Conservation (phyloP, 2,113 vertebrate species). For the Orycteropus afer region DNA sequence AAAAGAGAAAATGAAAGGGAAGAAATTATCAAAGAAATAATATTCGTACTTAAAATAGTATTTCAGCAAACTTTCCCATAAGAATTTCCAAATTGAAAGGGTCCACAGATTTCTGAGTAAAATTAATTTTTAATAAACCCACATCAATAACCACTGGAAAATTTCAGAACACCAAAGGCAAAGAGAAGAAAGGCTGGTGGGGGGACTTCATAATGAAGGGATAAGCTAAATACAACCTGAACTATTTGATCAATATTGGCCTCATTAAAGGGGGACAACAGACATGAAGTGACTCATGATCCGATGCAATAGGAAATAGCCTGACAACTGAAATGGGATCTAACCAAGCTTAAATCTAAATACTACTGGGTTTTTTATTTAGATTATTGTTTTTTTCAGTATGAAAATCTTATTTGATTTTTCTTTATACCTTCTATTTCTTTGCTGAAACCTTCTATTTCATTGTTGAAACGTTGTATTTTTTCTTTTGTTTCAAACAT, state of each 20-base stretch:
- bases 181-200: not conserved
- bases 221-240: not conserved
- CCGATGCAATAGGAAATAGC: not conserved
- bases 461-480: not conserved
- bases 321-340: slow-evolving; percentile 5
- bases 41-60: too few relatives aligned
- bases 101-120: not conserved
- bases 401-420: not conserved
- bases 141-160: slow-evolving; percentile 6
- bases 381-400: not conserved
- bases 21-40: slow-evolving; percentile 44
- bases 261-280: not conserved
- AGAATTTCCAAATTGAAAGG: slow-evolving; percentile 41
- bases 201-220: not conserved
- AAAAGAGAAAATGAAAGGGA: slow-evolving; percentile 35
- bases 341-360: slow-evolving; percentile 11
- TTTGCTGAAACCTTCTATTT: not conserved
- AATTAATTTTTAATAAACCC: not conserved
- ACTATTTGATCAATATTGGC: not conserved
- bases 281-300: not conserved
- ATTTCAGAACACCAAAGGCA: not conserved
- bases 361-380: not conserved
- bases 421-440: slow-evolving; percentile 37
- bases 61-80: not conserved
- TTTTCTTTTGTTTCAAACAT: slow-evolving; percentile 13